These are phyloP conservation scores for Ophion ellenae DNA, from an alignment of 2,888 invertebrate genomes.

Conservation along the genomic window DNA sequence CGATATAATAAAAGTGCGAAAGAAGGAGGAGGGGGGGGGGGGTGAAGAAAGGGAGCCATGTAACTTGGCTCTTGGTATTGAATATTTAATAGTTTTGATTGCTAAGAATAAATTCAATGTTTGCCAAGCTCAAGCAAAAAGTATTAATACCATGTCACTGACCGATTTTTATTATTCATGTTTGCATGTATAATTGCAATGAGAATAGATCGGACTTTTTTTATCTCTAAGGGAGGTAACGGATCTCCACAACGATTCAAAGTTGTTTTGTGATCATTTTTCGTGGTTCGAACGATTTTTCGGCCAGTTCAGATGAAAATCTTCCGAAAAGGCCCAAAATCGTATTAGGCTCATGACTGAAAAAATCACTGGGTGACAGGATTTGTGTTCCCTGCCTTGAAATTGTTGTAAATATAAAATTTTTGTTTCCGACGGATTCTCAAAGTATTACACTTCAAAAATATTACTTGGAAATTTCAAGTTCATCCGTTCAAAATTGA, in stretches of 20 bases:
- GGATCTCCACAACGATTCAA: too few species aligned
- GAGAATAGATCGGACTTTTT: not conserved
- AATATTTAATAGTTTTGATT: not conserved
- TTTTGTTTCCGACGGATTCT: too few species aligned
- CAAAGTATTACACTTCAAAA: too few species aligned
- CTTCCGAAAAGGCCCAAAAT: not conserved
- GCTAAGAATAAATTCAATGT: not conserved
- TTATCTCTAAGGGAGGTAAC: not conserved
- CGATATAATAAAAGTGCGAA: constrained; percentile 7
- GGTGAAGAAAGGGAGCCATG: not conserved
- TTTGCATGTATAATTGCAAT: not conserved
- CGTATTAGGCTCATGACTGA: not conserved
- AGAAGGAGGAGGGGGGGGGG: too few species aligned
- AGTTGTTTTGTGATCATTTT: not conserved
- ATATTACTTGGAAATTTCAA: too few species aligned
- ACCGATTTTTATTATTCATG: not conserved
- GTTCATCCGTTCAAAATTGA: too few species aligned
- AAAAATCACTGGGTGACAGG: not conserved
- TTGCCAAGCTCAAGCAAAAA: not conserved
- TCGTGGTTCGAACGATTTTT: not conserved
- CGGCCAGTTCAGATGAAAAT: not conserved
- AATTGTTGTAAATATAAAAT: too few species aligned
- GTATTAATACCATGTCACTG: not conserved
- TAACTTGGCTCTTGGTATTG: not conserved
- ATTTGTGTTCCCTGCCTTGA: not conserved